Conservation (phyloP, 1,140 invertebrate species). For the Drosophila repletoides region DNA sequence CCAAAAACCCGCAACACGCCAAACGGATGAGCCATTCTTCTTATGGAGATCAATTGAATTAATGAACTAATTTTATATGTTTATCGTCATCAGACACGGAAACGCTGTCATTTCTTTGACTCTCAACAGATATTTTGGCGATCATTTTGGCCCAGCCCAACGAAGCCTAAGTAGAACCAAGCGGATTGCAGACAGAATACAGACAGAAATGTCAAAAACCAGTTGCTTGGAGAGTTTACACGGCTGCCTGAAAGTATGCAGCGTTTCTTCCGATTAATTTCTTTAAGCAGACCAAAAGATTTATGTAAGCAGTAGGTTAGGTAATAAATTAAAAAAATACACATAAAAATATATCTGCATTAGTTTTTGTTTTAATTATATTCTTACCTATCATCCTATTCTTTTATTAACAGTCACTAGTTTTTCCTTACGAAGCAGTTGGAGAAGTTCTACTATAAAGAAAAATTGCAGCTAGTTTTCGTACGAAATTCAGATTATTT, state of each 20-base stretch:
- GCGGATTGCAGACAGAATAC: not conserved
- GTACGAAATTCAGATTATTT: too few relatives aligned
- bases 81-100: constrained; percentile 6
- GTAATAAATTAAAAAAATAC: too few relatives aligned
- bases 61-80: constrained; percentile 20
- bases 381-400: too few relatives aligned
- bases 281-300: too few relatives aligned
- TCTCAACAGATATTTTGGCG: constrained; percentile 13
- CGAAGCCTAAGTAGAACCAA: not conserved
- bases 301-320: too few relatives aligned
- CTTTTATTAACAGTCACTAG: too few relatives aligned
- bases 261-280: too few relatives aligned
- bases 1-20: not conserved
- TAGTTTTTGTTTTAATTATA: too few relatives aligned
- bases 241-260: constrained; percentile 56
- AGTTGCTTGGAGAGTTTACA: not conserved
- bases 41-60: constrained; percentile 45
- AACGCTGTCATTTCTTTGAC: constrained; percentile 33
- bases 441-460: too few relatives aligned
- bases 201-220: not conserved
- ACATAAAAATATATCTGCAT: too few relatives aligned
- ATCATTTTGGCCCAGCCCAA: not conserved
- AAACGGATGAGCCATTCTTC: constrained; percentile 26
- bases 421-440: too few relatives aligned
- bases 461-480: too few relatives aligned